These are phyloP conservation scores for Drosophila azteca DNA, from an alignment of 1,140 invertebrate genomes.

Conservation along the genomic window DNA sequence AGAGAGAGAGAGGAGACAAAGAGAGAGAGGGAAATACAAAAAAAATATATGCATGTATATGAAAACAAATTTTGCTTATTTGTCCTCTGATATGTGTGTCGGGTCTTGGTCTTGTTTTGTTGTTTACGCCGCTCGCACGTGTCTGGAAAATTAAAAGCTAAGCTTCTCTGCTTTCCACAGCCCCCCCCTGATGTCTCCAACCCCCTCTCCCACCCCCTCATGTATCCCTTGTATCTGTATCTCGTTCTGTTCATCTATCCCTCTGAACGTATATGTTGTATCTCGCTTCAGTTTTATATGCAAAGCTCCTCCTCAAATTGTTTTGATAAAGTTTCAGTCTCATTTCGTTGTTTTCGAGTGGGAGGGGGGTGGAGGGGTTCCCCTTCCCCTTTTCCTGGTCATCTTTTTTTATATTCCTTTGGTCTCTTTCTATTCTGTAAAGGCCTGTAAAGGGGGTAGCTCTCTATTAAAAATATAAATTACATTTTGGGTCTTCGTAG, in stretches of 20 bases:
- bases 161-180: slow-evolving; percentile 12
- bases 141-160: slow-evolving; percentile 41
- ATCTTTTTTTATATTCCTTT: neutral
- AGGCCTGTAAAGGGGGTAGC: too few species aligned
- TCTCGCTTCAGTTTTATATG: slow-evolving; percentile 26
- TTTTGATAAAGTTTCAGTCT: slow-evolving; percentile 46
- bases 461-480: too few species aligned
- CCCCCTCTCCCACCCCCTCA: too few species aligned
- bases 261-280: neutral
- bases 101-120: slow-evolving; percentile 15
- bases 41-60: neutral
- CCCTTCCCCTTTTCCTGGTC: neutral
- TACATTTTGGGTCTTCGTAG: too few species aligned
- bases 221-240: neutral
- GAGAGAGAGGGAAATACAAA: neutral
- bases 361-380: too few species aligned
- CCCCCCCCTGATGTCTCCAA: too few species aligned
- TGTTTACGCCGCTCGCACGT: slow-evolving; percentile 63
- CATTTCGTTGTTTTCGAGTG: slow-evolving; percentile 22
- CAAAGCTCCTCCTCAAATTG: slow-evolving; percentile 36
- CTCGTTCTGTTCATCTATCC: slow-evolving; percentile 1
- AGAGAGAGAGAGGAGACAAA: too few species aligned
- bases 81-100: slow-evolving; percentile 19
- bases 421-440: too few species aligned
- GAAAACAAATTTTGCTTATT: slow-evolving; percentile 23